Conservation (phyloP, 2,797 vertebrate species). For the Cetoscarus ocellatus region DNA sequence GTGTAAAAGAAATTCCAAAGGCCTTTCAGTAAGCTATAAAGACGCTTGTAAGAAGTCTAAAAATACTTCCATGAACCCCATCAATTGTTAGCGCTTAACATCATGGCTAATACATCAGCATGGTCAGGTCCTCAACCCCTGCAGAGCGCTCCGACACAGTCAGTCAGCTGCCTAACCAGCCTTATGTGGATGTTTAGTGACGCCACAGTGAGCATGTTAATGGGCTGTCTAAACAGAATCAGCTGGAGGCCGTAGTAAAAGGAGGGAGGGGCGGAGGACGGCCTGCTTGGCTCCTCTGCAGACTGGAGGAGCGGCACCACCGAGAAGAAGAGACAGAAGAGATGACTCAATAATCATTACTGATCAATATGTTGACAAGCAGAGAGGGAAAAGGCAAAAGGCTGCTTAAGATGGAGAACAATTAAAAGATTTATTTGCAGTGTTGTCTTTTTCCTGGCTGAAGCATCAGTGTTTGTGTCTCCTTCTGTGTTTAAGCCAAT, state of each 20-base stretch:
- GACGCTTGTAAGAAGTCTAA: constrained; percentile 5
- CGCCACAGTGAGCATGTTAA: constrained; percentile 68
- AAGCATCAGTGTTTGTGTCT: constrained; percentile 41
- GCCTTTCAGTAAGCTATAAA: neutral
- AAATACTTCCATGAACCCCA: constrained; percentile 9
- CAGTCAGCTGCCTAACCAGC: constrained; percentile 80
- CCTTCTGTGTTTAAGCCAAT: constrained; percentile 66
- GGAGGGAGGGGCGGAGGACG: neutral
- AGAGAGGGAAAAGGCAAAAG: constrained; percentile 18
- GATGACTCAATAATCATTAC: constrained; percentile 52
- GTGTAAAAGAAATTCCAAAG: too few species aligned
- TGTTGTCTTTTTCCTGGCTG: constrained; percentile 46
- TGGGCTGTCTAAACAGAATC: constrained; percentile 68
- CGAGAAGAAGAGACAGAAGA: constrained; percentile 33
- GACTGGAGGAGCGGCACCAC: constrained; percentile 48
- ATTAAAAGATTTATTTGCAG: constrained; percentile 56
- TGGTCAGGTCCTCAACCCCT: constrained; percentile 32
- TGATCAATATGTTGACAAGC: constrained; percentile 60
- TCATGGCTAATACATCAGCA: constrained; percentile 28
- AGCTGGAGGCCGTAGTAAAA: constrained; percentile 45
- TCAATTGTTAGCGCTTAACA: constrained; percentile 19
- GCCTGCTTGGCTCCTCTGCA: constrained; percentile 27
- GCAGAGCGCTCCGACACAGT: constrained; percentile 66
- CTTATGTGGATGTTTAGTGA: constrained; percentile 68
- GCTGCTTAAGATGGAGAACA: constrained; percentile 49